These are phyloP conservation scores for Carduelis carduelis DNA, from an alignment of 2,797 vertebrate species.

Conservation along the genomic window DNA sequence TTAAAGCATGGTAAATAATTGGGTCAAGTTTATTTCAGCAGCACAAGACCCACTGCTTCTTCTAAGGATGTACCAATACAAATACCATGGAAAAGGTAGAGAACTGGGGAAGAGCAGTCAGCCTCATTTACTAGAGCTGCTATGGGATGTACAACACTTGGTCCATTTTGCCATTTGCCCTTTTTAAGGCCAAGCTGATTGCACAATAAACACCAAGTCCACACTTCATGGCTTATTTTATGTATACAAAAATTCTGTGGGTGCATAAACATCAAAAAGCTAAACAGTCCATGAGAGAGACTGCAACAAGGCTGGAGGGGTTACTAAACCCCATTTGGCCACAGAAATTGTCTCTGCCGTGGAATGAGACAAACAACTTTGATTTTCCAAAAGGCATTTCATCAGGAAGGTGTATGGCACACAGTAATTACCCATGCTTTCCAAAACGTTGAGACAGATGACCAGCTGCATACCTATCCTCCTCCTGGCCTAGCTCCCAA, in stretches of 20 bases:
- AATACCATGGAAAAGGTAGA: background rate
- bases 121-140: background rate
- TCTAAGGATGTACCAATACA: background rate
- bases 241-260: background rate
- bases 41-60: background rate
- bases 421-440: slow-evolving; percentile 13
- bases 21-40: background rate
- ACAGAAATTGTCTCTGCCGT: background rate
- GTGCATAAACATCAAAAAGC: background rate
- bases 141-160: background rate
- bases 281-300: slow-evolving; percentile 14
- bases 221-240: background rate
- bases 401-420: slow-evolving; percentile 6
- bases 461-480: slow-evolving; percentile 57
- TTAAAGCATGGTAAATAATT: background rate
- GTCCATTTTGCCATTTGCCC: background rate
- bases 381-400: slow-evolving; percentile 42
- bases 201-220: background rate
- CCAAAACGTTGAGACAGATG: background rate
- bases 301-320: background rate
- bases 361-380: background rate
- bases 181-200: background rate
- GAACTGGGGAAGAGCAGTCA: background rate
- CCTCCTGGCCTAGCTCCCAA: slow-evolving; percentile 56
- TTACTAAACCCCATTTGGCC: slow-evolving; percentile 18